phyloP scores from a whole-genome alignment of 2,797 vertebrate species.

The Notamacropus eugenii region DNA sequence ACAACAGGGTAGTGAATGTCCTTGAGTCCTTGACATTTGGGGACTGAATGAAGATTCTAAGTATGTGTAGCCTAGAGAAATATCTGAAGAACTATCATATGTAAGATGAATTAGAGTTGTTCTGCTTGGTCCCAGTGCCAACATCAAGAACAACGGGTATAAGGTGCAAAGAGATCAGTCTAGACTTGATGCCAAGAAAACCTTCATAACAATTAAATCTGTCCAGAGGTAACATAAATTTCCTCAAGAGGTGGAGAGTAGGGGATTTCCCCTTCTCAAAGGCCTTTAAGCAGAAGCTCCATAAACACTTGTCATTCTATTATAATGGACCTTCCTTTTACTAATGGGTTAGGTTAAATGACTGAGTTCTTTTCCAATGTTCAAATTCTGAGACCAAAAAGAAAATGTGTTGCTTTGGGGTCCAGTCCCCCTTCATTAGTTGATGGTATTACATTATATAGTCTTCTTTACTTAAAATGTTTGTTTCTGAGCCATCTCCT shows the following conservation, averaged over 20 bases:
- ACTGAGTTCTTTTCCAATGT: not conserved
- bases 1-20: not conserved
- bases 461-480: not conserved
- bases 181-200: too few species aligned
- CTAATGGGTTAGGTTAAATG: not conserved
- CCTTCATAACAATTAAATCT: not conserved
- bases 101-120: not conserved
- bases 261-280: not conserved
- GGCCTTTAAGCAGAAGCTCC: not conserved
- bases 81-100: not conserved
- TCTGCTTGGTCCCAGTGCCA: not conserved
- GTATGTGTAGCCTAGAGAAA: not conserved
- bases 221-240: not conserved
- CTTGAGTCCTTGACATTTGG: not conserved
- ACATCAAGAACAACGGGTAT: not conserved
- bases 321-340: not conserved
- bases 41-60: not conserved
- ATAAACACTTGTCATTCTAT: not conserved
- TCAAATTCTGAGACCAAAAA: not conserved
- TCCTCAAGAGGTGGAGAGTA: not conserved
- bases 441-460: not conserved
- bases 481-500: not conserved
- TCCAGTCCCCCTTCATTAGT: not conserved
- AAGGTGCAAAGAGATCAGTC: not conserved
- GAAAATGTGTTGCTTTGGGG: not conserved